Base-by-base conservation (phyloP, 2,797 vertebrate species). In the Lepidocolaptes lacrymiger region DNA sequence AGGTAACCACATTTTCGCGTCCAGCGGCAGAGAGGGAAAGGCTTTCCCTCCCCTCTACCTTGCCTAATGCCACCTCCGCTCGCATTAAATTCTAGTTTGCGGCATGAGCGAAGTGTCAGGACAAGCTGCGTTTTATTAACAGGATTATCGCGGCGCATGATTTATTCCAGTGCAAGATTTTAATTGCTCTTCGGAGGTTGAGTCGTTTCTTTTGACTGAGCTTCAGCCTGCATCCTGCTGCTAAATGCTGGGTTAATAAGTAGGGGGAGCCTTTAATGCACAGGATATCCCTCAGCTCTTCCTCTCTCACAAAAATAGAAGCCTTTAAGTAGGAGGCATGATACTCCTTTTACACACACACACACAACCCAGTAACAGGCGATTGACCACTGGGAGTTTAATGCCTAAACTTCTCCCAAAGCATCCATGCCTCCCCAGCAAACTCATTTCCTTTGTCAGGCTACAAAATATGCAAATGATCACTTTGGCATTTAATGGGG, bases 41-140 rank as follows among this genome's bases (percentile, higher is more conserved):
- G 71, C 89, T 96, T 87, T 92, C 85, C 83, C 82, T 94, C 85
- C 94, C 72, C 85, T 76, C 83, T 80, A 85, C 95, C 97, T 95
- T 87, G 82, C 91, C 96, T 82, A 86, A 75, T 64, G 86, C 96
- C 96, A 95, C 95, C 88, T 96, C 97, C 58, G 41, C 96, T 96
- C 76, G 54, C 97, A 97, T 96, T 97, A 97, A 97, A 98, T 98
- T 97, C 97, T 95, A 97, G 98, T 98, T 97, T 98, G 98, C 97
- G 97, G 97, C 98, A 95, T 98, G 98, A 98, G 98, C 85, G 69
- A 98, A 98, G 98, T 97, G 98, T 98, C 98, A 98, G 98, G 98
- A 98, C 98, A 98, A 98, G 98, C 98, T 98, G 98, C 97, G 95
- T 98, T 98, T 98, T 98, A 98, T 98, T 98, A 98, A 98, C 98